Evolutionary conservation across 2,797 vertebrate species (phyloP).

Genomic region (Falco columbarius): DNA sequence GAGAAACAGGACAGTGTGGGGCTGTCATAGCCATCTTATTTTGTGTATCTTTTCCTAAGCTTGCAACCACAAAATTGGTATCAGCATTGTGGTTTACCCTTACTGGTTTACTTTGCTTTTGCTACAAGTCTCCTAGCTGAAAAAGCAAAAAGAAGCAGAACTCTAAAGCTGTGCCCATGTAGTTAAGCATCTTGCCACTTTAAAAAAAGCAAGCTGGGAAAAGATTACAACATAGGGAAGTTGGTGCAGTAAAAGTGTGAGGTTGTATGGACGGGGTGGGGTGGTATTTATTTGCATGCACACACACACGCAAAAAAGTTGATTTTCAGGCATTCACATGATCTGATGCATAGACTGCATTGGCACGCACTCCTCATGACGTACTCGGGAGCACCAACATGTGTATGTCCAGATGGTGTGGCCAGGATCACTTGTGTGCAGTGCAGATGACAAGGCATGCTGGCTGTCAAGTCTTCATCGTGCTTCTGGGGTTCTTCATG

Average conservation of each 20-base stretch:
- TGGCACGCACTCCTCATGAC: rapidly evolving
- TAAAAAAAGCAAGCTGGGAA: background rate
- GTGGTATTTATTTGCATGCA: background rate
- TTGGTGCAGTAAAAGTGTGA: background rate
- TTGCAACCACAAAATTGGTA: background rate
- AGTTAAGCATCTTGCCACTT: background rate
- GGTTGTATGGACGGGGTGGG: rapidly evolving
- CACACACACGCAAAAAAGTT: background rate
- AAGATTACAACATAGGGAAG: background rate
- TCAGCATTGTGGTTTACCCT: conserved; percentile 26
- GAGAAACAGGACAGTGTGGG: background rate
- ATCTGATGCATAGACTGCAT: background rate
- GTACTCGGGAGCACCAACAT: background rate
- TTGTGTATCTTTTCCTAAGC: background rate
- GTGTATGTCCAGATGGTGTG: background rate
- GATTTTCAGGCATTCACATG: background rate
- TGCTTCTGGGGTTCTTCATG: background rate
- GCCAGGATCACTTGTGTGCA: background rate
- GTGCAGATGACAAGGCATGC: no score
- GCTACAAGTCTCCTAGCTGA: background rate
- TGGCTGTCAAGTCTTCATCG: rapidly evolving
- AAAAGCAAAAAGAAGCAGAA: background rate
- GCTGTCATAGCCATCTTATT: background rate
- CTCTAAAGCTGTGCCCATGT: background rate
- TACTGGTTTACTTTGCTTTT: conserved; percentile 17